Evolutionary conservation across 2,888 invertebrate species (phyloP), one percentile per base, ranked within the genome.

Genomic region (Cryptus viduatorius): DNA sequence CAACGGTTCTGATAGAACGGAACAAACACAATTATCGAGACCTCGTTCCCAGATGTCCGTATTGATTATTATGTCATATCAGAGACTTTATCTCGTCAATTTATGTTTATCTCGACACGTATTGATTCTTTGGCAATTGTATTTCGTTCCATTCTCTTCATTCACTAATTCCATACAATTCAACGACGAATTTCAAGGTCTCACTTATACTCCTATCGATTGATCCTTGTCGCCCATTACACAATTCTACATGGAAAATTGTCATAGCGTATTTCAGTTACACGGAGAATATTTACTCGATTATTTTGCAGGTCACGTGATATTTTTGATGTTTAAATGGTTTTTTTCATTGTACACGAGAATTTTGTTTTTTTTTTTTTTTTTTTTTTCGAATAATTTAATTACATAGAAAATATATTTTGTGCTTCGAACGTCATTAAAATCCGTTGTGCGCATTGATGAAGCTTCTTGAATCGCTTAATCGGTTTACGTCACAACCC

Each of bases 181-280:
- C 12, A 61, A 69, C 48, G 53, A 69, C 12, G 10, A 56, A 46
- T 16, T 24, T 29, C 12, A 48, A 42, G 44, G n/a, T 31, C 56
- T 16, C 19, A 46, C 37, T 19, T 19, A 5, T 46, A 67, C 50
- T 76, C 50, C 42, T 71, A 65, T 72, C 65, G 56, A 67, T 77
- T 16, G 53, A 53, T 19, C 65, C 37, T 7, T 24, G 75, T 42
- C 56, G 37, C 64, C 42, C 14, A 76, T 14, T 7, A 1, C 59
- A 44, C 24, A 24, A 64, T 50, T 50, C 71, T 64, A 53, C 64
- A 53, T 42, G 42, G 12, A 29, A 16, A 16, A 56, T 79, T 65
- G 53, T 8, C 5, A 42, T 1, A 53, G 64, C 24, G 8, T 42
- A 31, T 64, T 65, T 56, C 16, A 56, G 56, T 79, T 65, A 53